A percentile compares a stretch with the other conserved stretches of the same genome.
Conservation (phyloP, 2,113 vertebrate genomes). For the Gracilinanus agilis region DNA sequence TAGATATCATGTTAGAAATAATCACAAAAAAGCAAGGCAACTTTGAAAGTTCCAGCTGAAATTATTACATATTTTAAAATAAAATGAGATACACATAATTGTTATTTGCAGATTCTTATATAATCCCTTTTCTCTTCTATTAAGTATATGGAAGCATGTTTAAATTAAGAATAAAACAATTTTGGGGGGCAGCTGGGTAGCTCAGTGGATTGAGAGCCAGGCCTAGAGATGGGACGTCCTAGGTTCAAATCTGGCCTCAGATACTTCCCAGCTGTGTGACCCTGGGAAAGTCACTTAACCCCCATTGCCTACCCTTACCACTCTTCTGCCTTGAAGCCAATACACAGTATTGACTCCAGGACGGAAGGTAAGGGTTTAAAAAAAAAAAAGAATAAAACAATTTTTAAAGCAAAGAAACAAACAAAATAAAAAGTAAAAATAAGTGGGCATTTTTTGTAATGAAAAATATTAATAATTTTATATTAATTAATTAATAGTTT, state of each 20-base stretch:
- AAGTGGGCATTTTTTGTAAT: not conserved
- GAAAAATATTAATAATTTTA: not conserved
- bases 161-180: not conserved
- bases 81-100: not conserved
- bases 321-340: too few species aligned
- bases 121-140: not conserved
- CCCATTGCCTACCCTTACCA: too few species aligned
- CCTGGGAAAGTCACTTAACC: too few species aligned
- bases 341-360: too few species aligned
- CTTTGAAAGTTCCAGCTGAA: not conserved
- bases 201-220: too few species aligned
- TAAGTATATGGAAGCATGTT: not conserved
- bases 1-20: not conserved
- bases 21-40: not conserved
- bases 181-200: too few species aligned
- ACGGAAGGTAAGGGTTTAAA: too few species aligned
- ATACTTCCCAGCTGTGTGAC: too few species aligned
- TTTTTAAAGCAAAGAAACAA: not conserved
- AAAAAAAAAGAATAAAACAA: not conserved
- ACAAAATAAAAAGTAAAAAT: not conserved
- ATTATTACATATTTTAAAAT: not conserved
- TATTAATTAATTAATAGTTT: not conserved
- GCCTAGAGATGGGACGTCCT: too few species aligned
- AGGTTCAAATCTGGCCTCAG: too few species aligned
- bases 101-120: not conserved